Percentiles rank a stretch among this genome's conserved stretches.
Evolutionary conservation across 2,797 vertebrate species (phyloP).

Genomic region (Limnodromus scolopaceus): DNA sequence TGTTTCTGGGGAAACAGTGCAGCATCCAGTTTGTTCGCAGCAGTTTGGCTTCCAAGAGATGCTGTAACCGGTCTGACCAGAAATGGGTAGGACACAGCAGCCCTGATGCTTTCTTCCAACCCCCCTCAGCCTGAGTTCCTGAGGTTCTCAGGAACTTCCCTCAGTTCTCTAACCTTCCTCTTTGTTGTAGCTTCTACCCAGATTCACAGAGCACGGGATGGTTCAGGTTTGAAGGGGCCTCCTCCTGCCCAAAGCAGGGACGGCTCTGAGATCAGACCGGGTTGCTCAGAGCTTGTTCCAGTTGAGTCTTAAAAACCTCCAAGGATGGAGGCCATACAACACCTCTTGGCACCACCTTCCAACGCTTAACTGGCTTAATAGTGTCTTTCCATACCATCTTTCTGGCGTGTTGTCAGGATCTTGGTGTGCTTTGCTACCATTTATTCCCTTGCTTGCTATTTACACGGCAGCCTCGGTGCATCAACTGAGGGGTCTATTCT

Average conservation of each 20-base stretch:
- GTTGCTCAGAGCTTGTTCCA: not conserved
- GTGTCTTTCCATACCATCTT: not conserved
- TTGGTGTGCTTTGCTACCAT: not conserved
- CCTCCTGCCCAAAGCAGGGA: not conserved
- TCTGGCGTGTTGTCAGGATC: not conserved
- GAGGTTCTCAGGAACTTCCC: too few species aligned
- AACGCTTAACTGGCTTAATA: not conserved
- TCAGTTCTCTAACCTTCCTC: not conserved
- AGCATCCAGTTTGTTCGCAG: fast-evolving
- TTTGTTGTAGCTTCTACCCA: not conserved
- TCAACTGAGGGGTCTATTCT: not conserved
- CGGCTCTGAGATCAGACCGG: not conserved
- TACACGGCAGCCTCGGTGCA: not conserved
- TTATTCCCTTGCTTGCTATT: not conserved
- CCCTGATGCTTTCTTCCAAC: not conserved
- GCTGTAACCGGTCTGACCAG: not conserved
- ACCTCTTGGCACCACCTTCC: not conserved
- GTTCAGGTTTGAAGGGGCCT: not conserved
- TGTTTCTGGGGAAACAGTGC: not conserved
- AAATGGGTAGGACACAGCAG: not conserved
- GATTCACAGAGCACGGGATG: not conserved
- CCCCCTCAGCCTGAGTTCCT: fast-evolving
- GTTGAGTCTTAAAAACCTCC: not conserved
- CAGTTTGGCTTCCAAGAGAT: not conserved
- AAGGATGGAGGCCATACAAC: not conserved